phyloP scores from a whole-genome alignment of 2,797 vertebrate genomes.

The Lepus townsendii region DNA sequence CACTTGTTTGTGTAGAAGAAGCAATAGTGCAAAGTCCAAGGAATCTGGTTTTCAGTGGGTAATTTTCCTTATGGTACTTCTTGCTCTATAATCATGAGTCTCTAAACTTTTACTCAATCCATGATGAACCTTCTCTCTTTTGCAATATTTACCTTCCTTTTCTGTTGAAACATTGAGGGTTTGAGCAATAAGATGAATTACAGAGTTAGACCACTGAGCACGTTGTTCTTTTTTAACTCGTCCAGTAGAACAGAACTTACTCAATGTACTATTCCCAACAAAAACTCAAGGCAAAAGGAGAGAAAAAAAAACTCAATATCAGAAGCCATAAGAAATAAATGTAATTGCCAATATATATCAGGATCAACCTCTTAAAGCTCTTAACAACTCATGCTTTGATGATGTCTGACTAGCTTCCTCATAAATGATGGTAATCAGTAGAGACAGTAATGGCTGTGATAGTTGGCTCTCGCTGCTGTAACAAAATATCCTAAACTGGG shows the following conservation, averaged over 20 bases:
- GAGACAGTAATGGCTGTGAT: background rate
- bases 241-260: constrained; percentile 33
- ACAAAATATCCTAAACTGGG: background rate
- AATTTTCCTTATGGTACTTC: constrained; percentile 66
- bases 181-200: constrained; percentile 50
- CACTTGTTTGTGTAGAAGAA: constrained; percentile 26
- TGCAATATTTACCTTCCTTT: constrained; percentile 63
- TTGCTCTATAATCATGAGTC: constrained; percentile 57
- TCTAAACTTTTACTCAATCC: constrained; percentile 47
- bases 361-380: background rate
- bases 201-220: constrained; percentile 27
- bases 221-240: constrained; percentile 35
- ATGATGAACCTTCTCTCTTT: constrained; percentile 56
- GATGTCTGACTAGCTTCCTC: background rate
- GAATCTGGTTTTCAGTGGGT: constrained; percentile 39
- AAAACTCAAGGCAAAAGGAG: background rate
- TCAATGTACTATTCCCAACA: background rate
- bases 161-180: constrained; percentile 8
- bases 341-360: background rate
- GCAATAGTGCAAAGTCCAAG: background rate
- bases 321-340: constrained; percentile 17
- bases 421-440: background rate
- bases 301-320: background rate
- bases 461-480: background rate
- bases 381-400: background rate